phyloP scores from a whole-genome alignment of 2,797 vertebrate species.

The Anguilla obscura region DNA sequence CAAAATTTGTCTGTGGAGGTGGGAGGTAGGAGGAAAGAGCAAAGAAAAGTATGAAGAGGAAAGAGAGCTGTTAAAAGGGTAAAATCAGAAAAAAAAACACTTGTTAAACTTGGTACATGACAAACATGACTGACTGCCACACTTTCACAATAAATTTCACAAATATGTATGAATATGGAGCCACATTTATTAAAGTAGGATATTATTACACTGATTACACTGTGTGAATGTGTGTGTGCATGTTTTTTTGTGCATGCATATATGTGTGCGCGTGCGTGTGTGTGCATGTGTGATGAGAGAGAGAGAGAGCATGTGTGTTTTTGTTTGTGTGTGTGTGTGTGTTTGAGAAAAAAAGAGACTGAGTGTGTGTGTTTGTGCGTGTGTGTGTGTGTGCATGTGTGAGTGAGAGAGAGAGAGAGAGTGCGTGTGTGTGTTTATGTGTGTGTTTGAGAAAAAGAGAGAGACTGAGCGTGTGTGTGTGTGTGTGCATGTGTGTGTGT shows the following conservation, averaged over 20 bases:
- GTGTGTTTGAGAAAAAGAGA: background rate
- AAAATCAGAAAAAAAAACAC: background rate
- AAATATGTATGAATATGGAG: background rate
- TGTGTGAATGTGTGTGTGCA: background rate
- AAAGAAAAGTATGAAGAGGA: background rate
- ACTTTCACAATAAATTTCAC: background rate
- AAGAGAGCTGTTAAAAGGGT: background rate
- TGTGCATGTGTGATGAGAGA: background rate
- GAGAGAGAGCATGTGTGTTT: background rate
- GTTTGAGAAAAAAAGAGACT: background rate
- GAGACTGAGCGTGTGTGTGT: background rate
- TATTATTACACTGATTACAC: background rate
- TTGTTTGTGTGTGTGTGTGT: background rate
- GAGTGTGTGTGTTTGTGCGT: background rate
- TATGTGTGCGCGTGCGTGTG: background rate
- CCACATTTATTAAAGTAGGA: background rate
- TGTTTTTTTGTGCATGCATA: background rate
- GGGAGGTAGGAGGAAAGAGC: background rate
- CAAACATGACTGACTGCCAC: background rate
- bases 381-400: background rate
- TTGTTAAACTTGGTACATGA: background rate
- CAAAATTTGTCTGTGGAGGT: conserved; percentile 84
- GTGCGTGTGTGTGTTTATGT: background rate
- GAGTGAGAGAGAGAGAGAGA: background rate
- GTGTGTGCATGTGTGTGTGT: background rate